These are phyloP conservation scores for Drosophila rellima DNA, from an alignment of 2,888 invertebrate species.

Conservation along the genomic window DNA sequence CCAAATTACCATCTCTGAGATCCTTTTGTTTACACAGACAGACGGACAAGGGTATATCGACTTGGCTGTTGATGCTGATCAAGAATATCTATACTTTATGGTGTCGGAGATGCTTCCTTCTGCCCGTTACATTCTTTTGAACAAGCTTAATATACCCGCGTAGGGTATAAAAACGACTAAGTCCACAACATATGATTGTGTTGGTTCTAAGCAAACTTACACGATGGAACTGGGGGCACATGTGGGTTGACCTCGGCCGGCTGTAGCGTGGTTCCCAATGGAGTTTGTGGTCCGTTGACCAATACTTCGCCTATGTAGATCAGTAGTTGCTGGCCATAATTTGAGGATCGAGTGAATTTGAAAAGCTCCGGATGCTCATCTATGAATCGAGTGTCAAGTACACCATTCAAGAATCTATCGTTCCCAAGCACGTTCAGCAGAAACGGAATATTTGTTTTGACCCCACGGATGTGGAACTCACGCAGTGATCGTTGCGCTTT, in stretches of 20 bases:
- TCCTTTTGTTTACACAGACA: too few species aligned
- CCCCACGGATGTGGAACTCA: constrained; percentile 99
- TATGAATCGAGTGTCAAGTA: constrained; percentile 98
- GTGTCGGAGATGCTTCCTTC: too few species aligned
- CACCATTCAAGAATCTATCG: constrained; percentile 96
- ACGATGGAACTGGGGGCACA: constrained; percentile 92
- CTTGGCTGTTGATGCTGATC: too few species aligned
- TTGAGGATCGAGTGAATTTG: constrained; percentile 95
- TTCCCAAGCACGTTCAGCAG: constrained; percentile 97
- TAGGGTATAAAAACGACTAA: too few species aligned
- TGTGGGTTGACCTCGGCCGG: constrained; percentile 94
- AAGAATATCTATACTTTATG: too few species aligned
- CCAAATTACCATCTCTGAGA: too few species aligned
- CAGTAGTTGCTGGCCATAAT: constrained; percentile 97
- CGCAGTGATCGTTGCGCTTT: constrained; percentile 98
- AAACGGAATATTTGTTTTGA: constrained; percentile 99
- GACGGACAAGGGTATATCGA: too few species aligned
- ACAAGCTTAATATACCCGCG: too few species aligned
- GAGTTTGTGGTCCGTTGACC: constrained; percentile 98
- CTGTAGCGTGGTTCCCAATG: constrained; percentile 94
- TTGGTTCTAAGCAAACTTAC: constrained; percentile 86
- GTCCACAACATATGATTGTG: too few species aligned
- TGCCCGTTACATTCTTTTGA: too few species aligned
- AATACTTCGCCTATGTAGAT: constrained; percentile 96
- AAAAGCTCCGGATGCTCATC: constrained; percentile 99